These are phyloP conservation scores for Diarsia mendica DNA, from an alignment of 2,888 invertebrate species.

Conservation along the genomic window DNA sequence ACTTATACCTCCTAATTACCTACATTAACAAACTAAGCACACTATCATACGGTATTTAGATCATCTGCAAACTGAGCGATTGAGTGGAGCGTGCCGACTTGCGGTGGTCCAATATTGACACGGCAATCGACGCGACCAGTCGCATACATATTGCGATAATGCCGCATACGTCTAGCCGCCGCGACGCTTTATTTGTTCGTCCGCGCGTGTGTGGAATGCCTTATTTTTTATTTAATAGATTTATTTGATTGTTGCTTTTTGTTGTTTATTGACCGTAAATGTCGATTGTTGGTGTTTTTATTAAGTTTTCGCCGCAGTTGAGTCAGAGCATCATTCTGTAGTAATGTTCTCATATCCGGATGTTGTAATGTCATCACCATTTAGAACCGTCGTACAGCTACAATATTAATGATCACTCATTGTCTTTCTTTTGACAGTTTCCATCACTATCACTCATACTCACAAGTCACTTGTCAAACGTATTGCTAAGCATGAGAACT, in stretches of 20 bases:
- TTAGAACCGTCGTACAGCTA: neutral
- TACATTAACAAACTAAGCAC: slow-evolving; percentile 55
- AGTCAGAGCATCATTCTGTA: slow-evolving; percentile 16
- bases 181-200: slow-evolving; percentile 70
- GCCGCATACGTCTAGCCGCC: slow-evolving; percentile 72
- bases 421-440: neutral
- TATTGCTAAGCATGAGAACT: slow-evolving; percentile 7
- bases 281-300: slow-evolving; percentile 44
- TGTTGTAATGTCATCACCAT: slow-evolving; percentile 1
- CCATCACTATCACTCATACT: slow-evolving; percentile 22
- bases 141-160: slow-evolving; percentile 73
- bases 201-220: slow-evolving; percentile 71
- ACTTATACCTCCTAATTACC: slow-evolving; percentile 36
- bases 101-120: slow-evolving; percentile 79
- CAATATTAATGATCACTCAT: neutral
- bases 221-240: slow-evolving; percentile 64
- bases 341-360: neutral
- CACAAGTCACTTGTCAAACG: slow-evolving; percentile 9
- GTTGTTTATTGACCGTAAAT: slow-evolving; percentile 58
- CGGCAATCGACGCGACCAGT: slow-evolving; percentile 67
- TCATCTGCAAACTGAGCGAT: slow-evolving; percentile 62
- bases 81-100: slow-evolving; percentile 62
- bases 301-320: slow-evolving; percentile 1
- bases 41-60: slow-evolving; percentile 60
- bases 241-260: slow-evolving; percentile 59